phyloP scores from a whole-genome alignment of 2,888 invertebrate genomes.

The Tuta absoluta region DNA sequence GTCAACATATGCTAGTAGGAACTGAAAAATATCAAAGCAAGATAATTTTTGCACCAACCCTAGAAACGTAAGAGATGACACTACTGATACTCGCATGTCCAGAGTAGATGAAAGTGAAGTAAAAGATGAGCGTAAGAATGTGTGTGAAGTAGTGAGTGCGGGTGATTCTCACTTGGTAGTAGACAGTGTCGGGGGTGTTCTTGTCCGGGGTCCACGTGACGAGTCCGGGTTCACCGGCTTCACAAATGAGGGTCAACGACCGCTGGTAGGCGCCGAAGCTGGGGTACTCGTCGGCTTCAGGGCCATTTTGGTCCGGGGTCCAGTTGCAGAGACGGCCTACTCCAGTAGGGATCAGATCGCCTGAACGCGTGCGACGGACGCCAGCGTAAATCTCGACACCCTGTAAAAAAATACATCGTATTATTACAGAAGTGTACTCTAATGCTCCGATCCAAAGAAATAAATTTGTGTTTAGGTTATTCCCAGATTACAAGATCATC shows the following conservation, averaged over 20 bases:
- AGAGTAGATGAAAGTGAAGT: conserved; percentile 1
- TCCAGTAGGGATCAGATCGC: conserved; percentile 87
- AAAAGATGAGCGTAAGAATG: conserved; percentile 9
- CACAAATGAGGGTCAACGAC: conserved; percentile 90
- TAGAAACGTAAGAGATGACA: background rate
- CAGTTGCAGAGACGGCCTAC: conserved; percentile 93
- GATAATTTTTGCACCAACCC: background rate
- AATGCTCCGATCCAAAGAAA: no score
- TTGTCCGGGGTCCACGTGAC: conserved; percentile 93
- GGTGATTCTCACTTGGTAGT: conserved; percentile 88
- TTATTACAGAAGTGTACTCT: background rate
- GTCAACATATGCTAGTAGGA: background rate
- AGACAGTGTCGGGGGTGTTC: conserved; percentile 94
- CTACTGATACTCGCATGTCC: conserved; percentile 9
- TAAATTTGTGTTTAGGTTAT: no score
- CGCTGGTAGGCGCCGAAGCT: conserved; percentile 96
- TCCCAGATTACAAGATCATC: no score
- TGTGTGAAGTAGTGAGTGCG: conserved; percentile 21
- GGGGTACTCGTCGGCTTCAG: conserved; percentile 89
- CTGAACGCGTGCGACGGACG: conserved; percentile 84
- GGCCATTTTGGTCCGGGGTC: conserved; percentile 87
- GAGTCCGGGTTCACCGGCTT: conserved; percentile 90
- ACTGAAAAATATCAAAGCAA: background rate
- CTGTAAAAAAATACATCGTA: conserved; percentile 64
- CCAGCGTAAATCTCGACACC: conserved; percentile 91